These are phyloP conservation scores for Orthonychiurus folsomi DNA, from an alignment of 2,888 invertebrate species.

Conservation along the genomic window DNA sequence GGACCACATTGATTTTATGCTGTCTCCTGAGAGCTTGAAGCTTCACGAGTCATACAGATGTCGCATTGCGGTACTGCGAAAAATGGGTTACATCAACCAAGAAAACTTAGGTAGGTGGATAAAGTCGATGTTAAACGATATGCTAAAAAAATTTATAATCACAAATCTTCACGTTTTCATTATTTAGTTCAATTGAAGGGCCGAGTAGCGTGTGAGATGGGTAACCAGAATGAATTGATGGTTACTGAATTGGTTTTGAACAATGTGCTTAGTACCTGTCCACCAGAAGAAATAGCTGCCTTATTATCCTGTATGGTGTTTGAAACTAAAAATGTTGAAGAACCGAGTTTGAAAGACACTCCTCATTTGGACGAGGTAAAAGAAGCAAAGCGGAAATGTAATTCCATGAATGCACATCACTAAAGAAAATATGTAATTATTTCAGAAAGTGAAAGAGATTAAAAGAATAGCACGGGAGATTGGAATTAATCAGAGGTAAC, in stretches of 20 bases:
- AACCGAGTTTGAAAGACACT: conserved; percentile 53
- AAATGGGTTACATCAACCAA: conserved; percentile 66
- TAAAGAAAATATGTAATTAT: too few relatives aligned
- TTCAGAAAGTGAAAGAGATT: conserved; percentile 62
- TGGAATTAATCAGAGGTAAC: conserved; percentile 57
- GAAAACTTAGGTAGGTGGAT: conserved; percentile 54
- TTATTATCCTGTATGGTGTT: conserved; percentile 86
- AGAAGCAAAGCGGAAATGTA: conserved; percentile 10
- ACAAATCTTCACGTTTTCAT: too few relatives aligned
- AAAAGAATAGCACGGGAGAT: conserved; percentile 60
- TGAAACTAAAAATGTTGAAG: conserved; percentile 64
- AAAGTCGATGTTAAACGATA: too few relatives aligned
- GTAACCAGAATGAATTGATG: conserved; percentile 73
- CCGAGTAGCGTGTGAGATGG: conserved; percentile 76
- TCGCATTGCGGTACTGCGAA: conserved; percentile 63
- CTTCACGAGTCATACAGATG: conserved; percentile 84
- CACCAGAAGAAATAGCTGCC: conserved; percentile 87
- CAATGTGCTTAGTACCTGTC: conserved; percentile 74
- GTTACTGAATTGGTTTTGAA: conserved; percentile 89
- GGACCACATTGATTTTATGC: conserved; percentile 62
- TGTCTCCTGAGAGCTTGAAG: conserved; percentile 75
- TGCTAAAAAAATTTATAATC: too few relatives aligned
- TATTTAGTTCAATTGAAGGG: conserved; percentile 65
- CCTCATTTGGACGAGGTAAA: conserved; percentile 50
- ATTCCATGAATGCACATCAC: too few relatives aligned